Percentiles rank a stretch among this genome's conserved stretches.
phyloP scores from a whole-genome alignment of 2,888 invertebrate genomes.

The Muschampia plurimacula region DNA sequence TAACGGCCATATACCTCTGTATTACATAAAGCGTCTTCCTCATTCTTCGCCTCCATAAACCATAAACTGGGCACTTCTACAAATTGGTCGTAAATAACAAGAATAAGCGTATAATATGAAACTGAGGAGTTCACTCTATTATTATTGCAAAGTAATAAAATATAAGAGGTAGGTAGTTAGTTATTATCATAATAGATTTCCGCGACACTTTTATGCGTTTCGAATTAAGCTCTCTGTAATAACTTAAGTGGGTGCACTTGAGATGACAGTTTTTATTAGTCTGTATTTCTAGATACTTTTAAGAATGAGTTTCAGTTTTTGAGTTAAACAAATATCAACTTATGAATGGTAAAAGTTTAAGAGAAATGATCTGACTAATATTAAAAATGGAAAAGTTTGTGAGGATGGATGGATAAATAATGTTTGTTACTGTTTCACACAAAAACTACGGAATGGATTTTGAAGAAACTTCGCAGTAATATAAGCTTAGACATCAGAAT shows the following conservation, averaged over 20 bases:
- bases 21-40: constrained; percentile 32
- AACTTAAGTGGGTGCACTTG: constrained; percentile 28
- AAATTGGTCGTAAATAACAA: constrained; percentile 77
- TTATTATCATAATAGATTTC: constrained; percentile 33
- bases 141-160: constrained; percentile 57
- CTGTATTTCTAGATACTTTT: neutral
- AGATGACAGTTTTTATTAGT: constrained; percentile 15
- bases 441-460: too few species aligned
- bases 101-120: constrained; percentile 60
- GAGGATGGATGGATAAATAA: too few species aligned
- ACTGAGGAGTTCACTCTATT: constrained; percentile 60
- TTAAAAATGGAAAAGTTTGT: too few species aligned
- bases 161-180: constrained; percentile 41
- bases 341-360: neutral
- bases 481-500: too few species aligned
- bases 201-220: constrained; percentile 36
- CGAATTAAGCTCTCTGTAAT: constrained; percentile 35
- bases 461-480: too few species aligned
- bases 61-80: constrained; percentile 70
- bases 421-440: too few species aligned
- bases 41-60: constrained; percentile 32
- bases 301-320: neutral
- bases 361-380: too few species aligned
- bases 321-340: neutral
- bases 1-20: constrained; percentile 43